A percentile compares a stretch with the other conserved stretches of the same genome.
Conservation (phyloP, 92 coral and sea anemone species). For the Ricordea florida region DNA sequence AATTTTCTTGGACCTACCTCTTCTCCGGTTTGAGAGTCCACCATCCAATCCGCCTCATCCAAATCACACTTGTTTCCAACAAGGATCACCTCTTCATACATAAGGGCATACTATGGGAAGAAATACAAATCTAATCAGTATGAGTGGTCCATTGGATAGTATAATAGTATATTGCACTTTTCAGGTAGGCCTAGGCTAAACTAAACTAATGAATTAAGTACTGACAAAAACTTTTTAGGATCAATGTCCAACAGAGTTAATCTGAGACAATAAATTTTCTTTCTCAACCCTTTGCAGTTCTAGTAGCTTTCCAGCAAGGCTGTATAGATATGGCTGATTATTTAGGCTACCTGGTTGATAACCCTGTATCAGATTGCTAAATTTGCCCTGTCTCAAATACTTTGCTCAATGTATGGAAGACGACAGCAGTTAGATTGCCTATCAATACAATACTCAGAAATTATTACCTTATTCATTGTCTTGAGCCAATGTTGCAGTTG, state of each 20-base stretch:
- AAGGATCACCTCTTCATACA: conserved; percentile 75
- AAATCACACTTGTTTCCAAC: conserved; percentile 88
- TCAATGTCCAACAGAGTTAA: not conserved
- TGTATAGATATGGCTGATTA: too few species aligned
- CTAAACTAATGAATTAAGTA: not conserved
- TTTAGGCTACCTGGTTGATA: too few species aligned
- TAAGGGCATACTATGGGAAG: conserved; percentile 57
- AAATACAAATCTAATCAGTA: not conserved
- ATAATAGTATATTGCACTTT: too few species aligned
- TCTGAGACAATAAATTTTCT: too few species aligned
- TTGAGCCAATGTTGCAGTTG: conserved; percentile 83
- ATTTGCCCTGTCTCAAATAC: not conserved
- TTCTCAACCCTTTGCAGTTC: too few species aligned
- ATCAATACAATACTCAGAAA: too few species aligned
- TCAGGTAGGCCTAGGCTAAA: too few species aligned
- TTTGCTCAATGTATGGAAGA: not conserved
- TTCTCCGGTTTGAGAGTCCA: conserved; percentile 47
- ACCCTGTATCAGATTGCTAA: not conserved
- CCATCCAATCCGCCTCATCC: conserved; percentile 54
- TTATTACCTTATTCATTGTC: conserved; percentile 73
- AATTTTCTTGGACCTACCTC: conserved; percentile 26
- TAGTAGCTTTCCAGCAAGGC: too few species aligned
- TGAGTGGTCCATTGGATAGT: too few species aligned
- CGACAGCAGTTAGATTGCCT: too few species aligned
- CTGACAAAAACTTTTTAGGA: not conserved